phyloP scores from a whole-genome alignment of 2,888 invertebrate species.

The Diachrysia chrysitis region DNA sequence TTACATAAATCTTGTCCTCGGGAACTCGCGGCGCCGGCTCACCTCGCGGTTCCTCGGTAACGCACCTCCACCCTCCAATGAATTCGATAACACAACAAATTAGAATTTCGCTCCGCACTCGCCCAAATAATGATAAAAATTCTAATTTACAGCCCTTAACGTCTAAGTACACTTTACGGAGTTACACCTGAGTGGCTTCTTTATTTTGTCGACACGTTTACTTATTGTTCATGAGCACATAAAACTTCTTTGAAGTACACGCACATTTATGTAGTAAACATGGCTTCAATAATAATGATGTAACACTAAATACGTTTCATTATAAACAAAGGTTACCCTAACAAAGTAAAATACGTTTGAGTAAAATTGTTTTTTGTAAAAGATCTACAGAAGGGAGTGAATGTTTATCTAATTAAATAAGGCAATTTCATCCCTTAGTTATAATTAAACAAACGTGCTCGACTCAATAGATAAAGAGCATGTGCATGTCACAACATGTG shows the following conservation, averaged over 20 bases:
- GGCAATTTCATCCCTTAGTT: slow-evolving; percentile 22
- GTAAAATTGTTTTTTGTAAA: not conserved
- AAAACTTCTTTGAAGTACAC: slow-evolving; percentile 50
- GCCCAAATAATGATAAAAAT: slow-evolving; percentile 74
- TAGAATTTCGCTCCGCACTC: slow-evolving; percentile 72
- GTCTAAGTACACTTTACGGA: slow-evolving; percentile 73
- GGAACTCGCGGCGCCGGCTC: slow-evolving; percentile 79
- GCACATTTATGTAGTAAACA: slow-evolving; percentile 38
- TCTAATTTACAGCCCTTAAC: slow-evolving; percentile 71
- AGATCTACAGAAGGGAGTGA: not conserved
- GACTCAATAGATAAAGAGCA: slow-evolving; percentile 63
- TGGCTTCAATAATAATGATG: slow-evolving; percentile 30
- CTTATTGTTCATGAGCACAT: slow-evolving; percentile 60
- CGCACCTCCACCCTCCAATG: slow-evolving; percentile 74
- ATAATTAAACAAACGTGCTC: slow-evolving; percentile 45
- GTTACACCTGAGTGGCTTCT: slow-evolving; percentile 72
- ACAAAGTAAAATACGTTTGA: not conserved
- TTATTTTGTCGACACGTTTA: slow-evolving; percentile 74
- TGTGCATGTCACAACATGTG: slow-evolving; percentile 64
- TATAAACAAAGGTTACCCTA: not conserved
- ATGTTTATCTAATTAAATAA: slow-evolving; percentile 7
- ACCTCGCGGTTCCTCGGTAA: slow-evolving; percentile 69
- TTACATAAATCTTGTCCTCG: slow-evolving; percentile 88
- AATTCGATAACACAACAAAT: slow-evolving; percentile 84
- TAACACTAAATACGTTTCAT: slow-evolving; percentile 5